phyloP scores from a whole-genome alignment of 2,113 vertebrate genomes.

The Paradoxurus hermaphroditus region DNA sequence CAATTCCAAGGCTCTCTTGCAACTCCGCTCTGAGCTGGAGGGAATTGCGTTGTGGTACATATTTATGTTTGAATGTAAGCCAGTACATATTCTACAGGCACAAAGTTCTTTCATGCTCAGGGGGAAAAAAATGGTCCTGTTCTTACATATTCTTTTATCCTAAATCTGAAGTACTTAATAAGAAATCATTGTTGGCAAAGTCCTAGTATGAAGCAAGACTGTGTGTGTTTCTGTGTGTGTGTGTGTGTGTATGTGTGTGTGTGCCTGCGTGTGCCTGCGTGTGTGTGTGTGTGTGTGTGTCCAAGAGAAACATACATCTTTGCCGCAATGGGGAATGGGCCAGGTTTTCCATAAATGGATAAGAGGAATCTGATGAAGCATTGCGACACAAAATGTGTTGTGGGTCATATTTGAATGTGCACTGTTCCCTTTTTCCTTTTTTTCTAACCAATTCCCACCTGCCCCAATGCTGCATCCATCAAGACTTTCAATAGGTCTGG shows the following conservation, averaged over 20 bases:
- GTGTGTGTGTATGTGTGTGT: not conserved
- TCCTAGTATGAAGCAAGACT: not conserved
- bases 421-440: constrained; percentile 10
- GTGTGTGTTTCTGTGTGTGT: not conserved
- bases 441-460: not conserved
- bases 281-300: not conserved
- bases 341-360: not conserved
- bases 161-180: constrained; percentile 49
- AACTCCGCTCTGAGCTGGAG: constrained; percentile 32
- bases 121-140: not conserved
- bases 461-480: not conserved
- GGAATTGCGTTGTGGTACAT: constrained; percentile 22
- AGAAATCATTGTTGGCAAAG: constrained; percentile 12
- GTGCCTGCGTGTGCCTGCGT: no score
- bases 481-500: not conserved
- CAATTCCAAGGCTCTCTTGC: constrained; percentile 36
- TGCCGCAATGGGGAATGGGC: rapidly evolving
- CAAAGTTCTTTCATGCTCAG: constrained; percentile 58
- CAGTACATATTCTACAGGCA: constrained; percentile 36
- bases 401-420: not conserved
- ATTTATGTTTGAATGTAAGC: constrained; percentile 63
- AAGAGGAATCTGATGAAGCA: not conserved
- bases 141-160: constrained; percentile 58
- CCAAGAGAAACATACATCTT: not conserved
- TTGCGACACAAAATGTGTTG: not conserved